Conservation (phyloP, 2,113 vertebrate genomes). For the Myiozetetes cayanensis region DNA sequence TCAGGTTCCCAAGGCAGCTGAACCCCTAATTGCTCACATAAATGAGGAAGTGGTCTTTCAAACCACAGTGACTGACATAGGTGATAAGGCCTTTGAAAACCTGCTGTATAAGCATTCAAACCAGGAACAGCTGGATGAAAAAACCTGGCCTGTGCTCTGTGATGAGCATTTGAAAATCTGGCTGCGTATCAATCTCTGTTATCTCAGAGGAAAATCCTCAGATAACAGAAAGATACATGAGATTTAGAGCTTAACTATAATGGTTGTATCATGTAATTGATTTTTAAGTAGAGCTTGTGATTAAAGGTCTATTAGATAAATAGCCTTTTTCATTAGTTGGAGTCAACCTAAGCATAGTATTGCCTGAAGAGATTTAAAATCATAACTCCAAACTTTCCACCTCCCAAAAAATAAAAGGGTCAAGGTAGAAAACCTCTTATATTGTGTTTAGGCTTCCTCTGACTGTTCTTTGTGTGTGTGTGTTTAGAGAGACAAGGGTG, state of each 20-base stretch:
- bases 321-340: constrained; percentile 33
- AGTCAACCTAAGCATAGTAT: neutral
- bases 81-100: neutral
- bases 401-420: neutral
- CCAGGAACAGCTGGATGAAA: neutral
- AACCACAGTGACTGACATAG: neutral
- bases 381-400: neutral
- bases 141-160: neutral
- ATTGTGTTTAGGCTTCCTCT: neutral
- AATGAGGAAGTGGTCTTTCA: neutral
- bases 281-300: constrained; percentile 41
- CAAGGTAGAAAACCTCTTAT: neutral
- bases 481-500: neutral
- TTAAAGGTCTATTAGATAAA: constrained; percentile 53
- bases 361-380: neutral
- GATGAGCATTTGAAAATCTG: constrained; percentile 35
- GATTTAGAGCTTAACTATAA: constrained; percentile 53
- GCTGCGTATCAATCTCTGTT: neutral
- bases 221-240: constrained; percentile 47
- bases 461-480: too few relatives aligned
- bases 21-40: neutral
- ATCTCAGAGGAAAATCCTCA: constrained; percentile 49
- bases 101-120: neutral
- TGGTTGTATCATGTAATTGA: constrained; percentile 40
- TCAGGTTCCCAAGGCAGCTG: neutral